phyloP scores from a whole-genome alignment of 2,113 vertebrate genomes.

The Anser cygnoides region DNA sequence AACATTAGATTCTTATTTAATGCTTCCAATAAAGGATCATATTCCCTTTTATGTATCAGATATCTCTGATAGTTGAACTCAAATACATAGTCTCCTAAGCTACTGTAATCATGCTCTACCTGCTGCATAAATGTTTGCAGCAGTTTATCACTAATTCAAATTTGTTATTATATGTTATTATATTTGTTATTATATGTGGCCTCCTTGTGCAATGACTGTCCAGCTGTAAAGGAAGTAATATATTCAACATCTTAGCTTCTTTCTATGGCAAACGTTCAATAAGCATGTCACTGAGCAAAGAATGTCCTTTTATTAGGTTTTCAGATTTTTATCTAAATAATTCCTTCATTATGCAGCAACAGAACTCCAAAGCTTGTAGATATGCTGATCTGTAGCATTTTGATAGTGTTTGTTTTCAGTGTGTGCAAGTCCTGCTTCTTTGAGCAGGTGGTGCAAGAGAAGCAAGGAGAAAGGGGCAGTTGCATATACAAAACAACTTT shows the following conservation, averaged over 20 bases:
- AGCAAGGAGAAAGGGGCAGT: neutral
- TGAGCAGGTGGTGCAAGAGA: neutral
- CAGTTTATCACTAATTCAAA: neutral
- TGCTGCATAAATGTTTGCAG: neutral
- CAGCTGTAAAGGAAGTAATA: neutral
- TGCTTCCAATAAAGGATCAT: slow-evolving; percentile 11
- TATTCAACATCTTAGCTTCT: neutral
- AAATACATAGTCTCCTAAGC: neutral
- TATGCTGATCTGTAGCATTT: neutral
- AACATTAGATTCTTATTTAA: slow-evolving; percentile 48
- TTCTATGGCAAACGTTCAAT: neutral
- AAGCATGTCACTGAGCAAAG: neutral
- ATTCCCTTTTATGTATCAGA: neutral
- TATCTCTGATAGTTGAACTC: neutral
- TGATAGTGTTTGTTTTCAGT: neutral
- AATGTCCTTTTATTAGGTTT: neutral
- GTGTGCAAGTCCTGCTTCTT: neutral
- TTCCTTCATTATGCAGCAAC: neutral
- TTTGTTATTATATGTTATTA: neutral
- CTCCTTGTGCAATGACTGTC: neutral
- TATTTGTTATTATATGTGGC: neutral
- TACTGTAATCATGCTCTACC: slow-evolving; percentile 2
- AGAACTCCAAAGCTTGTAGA: neutral
- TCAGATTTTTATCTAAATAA: neutral
- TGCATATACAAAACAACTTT: neutral